Conservation (phyloP, 2,113 vertebrate genomes). For the Narcine bancroftii region DNA sequence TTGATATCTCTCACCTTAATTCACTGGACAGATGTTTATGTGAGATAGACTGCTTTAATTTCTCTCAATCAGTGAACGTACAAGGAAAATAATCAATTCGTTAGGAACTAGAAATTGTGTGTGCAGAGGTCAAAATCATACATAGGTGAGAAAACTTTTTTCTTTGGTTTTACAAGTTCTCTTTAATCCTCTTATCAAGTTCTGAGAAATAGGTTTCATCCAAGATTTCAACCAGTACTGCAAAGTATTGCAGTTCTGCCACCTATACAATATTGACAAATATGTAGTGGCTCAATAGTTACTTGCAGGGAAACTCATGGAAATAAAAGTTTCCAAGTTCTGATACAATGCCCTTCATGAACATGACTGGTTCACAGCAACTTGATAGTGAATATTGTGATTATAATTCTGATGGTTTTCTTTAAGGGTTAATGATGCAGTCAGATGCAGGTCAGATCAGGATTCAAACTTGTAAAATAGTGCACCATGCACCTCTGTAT, state of each 20-base stretch:
- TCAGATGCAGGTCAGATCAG: neutral
- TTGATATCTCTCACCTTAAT: no score
- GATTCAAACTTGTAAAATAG: neutral
- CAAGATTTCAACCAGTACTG: no score
- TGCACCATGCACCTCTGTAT: neutral
- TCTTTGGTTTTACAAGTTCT: no score
- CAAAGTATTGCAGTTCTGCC: neutral
- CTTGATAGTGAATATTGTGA: neutral
- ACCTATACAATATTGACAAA: neutral
- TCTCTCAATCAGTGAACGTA: no score
- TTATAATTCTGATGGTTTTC: neutral
- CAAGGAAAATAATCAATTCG: no score
- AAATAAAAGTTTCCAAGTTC: neutral
- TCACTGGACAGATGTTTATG: no score
- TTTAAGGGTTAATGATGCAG: neutral
- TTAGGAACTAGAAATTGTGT: no score
- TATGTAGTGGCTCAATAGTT: neutral
- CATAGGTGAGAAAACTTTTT: no score
- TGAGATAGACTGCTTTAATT: no score
- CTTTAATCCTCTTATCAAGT: no score
- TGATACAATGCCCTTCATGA: neutral
- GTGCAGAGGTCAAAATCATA: no score
- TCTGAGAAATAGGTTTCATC: no score
- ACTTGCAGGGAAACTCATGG: neutral
- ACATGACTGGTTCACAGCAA: neutral